These are phyloP conservation scores for Rhynchopsitta pachyrhyncha DNA, from an alignment of 2,113 vertebrate genomes.

Conservation along the genomic window DNA sequence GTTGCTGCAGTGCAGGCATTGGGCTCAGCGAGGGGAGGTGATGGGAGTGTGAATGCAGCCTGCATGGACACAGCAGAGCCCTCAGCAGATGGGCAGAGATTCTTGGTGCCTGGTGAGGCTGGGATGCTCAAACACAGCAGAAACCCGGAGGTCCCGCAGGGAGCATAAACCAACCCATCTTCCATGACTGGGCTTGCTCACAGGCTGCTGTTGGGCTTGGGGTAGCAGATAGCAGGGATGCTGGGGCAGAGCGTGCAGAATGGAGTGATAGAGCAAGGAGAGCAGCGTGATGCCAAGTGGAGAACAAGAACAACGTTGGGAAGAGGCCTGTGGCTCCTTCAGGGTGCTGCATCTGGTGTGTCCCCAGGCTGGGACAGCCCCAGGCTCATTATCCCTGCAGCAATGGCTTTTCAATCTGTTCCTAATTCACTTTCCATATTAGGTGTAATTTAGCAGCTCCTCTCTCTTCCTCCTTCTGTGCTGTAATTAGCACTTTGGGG, in stretches of 20 bases:
- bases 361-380: neutral
- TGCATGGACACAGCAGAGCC: rapidly evolving
- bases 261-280: rapidly evolving
- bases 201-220: neutral
- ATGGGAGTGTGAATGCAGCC: neutral
- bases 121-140: neutral
- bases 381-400: neutral
- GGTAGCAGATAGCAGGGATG: neutral
- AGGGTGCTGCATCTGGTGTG: rapidly evolving
- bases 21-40: neutral
- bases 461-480: neutral
- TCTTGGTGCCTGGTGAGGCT: neutral
- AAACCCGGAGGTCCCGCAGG: neutral
- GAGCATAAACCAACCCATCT: neutral
- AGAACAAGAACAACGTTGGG: neutral
- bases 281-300: neutral
- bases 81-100: rapidly evolving
- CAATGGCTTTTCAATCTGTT: neutral
- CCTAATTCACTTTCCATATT: neutral
- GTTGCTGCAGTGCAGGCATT: neutral
- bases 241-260: neutral
- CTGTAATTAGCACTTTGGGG: neutral
- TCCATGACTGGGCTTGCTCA: neutral
- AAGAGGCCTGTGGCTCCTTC: neutral
- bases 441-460: neutral